Percentiles rank a stretch among this genome's conserved stretches.
Evolutionary conservation across 2,797 vertebrate genomes (phyloP).

Genomic region (Tiaroga cobitis): DNA sequence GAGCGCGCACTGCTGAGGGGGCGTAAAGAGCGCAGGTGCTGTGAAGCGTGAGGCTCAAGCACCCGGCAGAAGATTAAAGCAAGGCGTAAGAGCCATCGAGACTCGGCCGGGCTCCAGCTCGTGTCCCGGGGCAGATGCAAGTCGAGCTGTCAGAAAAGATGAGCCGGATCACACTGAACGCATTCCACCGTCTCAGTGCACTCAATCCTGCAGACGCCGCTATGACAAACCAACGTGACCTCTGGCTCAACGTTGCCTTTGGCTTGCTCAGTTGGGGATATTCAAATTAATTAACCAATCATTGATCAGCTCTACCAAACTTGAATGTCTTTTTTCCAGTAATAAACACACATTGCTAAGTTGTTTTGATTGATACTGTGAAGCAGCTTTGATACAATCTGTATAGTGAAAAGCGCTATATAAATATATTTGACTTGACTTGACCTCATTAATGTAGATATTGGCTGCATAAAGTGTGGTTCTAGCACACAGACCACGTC

Average conservation of each 20-base stretch:
- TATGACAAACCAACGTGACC: neutral
- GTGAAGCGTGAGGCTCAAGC: constrained; percentile 71
- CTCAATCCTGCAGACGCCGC: neutral
- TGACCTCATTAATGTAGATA: no score
- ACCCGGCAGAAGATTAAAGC: constrained; percentile 78
- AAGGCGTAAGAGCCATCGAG: constrained; percentile 66
- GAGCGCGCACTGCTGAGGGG: constrained; percentile 27
- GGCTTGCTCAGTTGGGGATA: no score
- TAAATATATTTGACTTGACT: no score
- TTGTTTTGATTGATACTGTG: no score
- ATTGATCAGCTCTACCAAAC: no score
- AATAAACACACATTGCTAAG: no score
- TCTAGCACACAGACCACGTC: neutral
- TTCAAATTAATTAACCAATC: no score
- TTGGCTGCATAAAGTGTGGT: neutral
- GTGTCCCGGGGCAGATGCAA: constrained; percentile 55
- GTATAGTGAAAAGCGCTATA: no score
- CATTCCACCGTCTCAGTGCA: neutral
- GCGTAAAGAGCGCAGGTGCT: constrained; percentile 68
- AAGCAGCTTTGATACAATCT: no score
- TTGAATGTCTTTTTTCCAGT: no score
- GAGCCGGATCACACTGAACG: constrained; percentile 53
- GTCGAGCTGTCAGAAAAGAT: constrained; percentile 59
- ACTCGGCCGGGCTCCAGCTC: constrained; percentile 68
- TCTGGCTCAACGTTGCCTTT: no score